Percentiles rank a stretch among this genome's conserved stretches.
These are phyloP conservation scores for Propithecus deckenii DNA, from an alignment of 2,797 vertebrate genomes.

Conservation along the genomic window DNA sequence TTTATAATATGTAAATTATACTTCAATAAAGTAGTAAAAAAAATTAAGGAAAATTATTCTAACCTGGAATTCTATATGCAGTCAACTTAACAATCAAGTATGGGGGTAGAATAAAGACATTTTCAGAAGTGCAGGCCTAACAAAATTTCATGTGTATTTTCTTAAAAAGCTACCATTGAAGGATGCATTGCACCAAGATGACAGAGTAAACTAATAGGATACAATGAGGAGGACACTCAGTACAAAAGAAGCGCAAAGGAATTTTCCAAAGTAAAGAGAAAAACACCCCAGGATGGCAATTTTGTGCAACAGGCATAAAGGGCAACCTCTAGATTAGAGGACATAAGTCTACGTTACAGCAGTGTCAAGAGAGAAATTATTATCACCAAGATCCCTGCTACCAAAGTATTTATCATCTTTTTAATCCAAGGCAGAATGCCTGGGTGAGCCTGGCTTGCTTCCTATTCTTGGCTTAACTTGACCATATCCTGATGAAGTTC, in stretches of 20 bases:
- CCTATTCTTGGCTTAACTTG: not conserved
- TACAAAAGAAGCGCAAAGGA: not conserved
- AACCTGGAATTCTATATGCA: not conserved
- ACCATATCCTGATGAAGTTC: not conserved
- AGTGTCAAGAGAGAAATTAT: not conserved
- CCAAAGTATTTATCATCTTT: not conserved
- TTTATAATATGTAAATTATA: not conserved
- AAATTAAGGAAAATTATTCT: not conserved
- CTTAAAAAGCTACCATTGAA: not conserved
- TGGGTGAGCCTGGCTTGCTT: not conserved
- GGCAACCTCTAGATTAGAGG: not conserved
- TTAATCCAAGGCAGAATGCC: not conserved
- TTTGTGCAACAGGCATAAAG: not conserved
- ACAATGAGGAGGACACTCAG: not conserved
- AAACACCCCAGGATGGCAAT: not conserved
- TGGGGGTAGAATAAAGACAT: not conserved
- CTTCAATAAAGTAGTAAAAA: not conserved
- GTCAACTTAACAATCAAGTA: constrained; percentile 16
- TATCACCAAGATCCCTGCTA: not conserved
- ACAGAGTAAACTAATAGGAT: not conserved
- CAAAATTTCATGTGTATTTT: not conserved
- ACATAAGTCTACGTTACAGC: not conserved
- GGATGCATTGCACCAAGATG: not conserved
- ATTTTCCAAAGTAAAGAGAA: not conserved
- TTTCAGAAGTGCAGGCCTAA: not conserved